Evolutionary conservation across 2,113 vertebrate species (phyloP).

Genomic region (Vireo altiloquus): DNA sequence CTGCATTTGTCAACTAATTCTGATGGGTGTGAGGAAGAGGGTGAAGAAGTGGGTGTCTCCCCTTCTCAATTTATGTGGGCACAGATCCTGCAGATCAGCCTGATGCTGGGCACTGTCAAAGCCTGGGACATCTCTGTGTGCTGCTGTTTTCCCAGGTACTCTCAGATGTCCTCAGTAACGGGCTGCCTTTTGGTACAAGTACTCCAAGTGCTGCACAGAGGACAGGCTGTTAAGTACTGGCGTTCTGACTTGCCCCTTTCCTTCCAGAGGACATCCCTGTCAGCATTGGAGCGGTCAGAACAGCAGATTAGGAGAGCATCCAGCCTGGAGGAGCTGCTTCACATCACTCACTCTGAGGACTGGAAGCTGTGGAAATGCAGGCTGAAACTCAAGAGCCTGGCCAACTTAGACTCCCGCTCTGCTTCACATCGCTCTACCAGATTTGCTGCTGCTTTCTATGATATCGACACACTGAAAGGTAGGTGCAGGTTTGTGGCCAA

Average conservation of each 20-base stretch:
- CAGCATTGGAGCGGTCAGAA: constrained; percentile 82
- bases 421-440: constrained; percentile 87
- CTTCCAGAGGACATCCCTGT: constrained; percentile 64
- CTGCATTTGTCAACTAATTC: neutral
- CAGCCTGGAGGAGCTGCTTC: constrained; percentile 89
- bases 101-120: neutral
- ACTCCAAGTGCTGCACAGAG: neutral
- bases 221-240: neutral
- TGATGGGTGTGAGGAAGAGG: neutral
- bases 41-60: neutral
- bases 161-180: neutral
- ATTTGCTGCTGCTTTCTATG: constrained; percentile 90
- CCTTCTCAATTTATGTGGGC: neutral
- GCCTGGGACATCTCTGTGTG: neutral
- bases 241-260: neutral
- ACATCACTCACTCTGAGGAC: constrained; percentile 87
- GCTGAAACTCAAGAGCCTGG: constrained; percentile 80
- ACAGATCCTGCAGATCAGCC: neutral
- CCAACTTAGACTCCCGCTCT: constrained; percentile 73
- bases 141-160: neutral
- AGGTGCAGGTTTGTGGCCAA: neutral
- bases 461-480: constrained; percentile 92
- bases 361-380: constrained; percentile 95
- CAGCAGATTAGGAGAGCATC: constrained; percentile 85
- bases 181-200: neutral